Base-by-base conservation (phyloP, 1,140 invertebrate genomes). In the Drosophila nigrodunni region DNA sequence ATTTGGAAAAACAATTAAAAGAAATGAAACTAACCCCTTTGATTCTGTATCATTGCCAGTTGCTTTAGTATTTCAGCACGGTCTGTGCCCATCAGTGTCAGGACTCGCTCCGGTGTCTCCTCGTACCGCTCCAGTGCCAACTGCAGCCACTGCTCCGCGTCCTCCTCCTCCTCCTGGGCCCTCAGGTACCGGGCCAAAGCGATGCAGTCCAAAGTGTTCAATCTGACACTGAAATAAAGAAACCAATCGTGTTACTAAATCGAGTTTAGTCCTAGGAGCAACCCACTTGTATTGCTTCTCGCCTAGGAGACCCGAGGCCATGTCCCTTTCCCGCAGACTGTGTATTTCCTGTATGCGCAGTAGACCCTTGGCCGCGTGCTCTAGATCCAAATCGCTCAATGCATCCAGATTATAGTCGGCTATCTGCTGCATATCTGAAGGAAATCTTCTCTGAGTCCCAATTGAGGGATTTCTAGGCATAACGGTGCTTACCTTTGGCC, bases 181-280 rank as follows among this genome's bases (percentile, higher is more conserved):
- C 39, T 7, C 15, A 82, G 21, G 30, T 76, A 50, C n/a, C 8
- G 46, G 7, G 50, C 78, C 60, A 86, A 5, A 9, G 50, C 52
- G 0, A 82, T 9, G 21, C 79, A 86, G 37, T 86, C 79, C 6
- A 71, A 41, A 0, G 75, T 37, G 41, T 44, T 79, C 7, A 88
- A 8, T 0, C 25, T 60, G 7, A 65, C 54, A 18, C 82, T 86
- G 39, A 6, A 62, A 49, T 2, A 7, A 7, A 25, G 5, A 43
- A n/a, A 7, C 6, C 4, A 52, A 34, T 6, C 8, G 46, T 25
- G 18, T 30, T 49, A 49, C 3, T 9, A 8, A 25, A 49, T n/a
- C 2, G 10, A 18, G 47, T 7, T 5, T 6, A 1, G 7, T 15
- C 7, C 7, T 46, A 6, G 9, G 30, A 7, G 4, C 7, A 18